These are phyloP conservation scores for Chymomyza amoena DNA, from an alignment of 2,888 invertebrate species.

Conservation along the genomic window DNA sequence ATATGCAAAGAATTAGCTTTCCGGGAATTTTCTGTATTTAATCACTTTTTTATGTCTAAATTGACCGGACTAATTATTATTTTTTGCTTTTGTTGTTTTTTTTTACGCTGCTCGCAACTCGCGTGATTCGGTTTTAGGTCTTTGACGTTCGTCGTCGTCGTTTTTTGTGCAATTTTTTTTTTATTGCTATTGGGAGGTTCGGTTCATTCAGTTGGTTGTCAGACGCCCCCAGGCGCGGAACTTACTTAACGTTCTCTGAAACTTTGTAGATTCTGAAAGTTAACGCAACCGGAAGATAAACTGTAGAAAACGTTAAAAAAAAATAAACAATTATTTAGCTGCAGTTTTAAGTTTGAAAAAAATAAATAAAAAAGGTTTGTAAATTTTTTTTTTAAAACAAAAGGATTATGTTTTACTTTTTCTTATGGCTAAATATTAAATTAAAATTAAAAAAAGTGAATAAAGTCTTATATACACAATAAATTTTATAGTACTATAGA, in stretches of 20 bases:
- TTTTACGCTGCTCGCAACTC: constrained; percentile 57
- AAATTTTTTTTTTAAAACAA: background rate
- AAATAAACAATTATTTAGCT: background rate
- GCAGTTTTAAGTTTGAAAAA: background rate
- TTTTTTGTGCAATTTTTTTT: constrained; percentile 25
- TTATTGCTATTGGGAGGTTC: constrained; percentile 8
- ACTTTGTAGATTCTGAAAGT: background rate
- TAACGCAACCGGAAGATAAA: background rate
- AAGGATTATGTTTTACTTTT: no score
- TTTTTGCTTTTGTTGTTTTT: constrained; percentile 26
- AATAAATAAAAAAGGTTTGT: background rate
- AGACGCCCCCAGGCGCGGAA: constrained; percentile 54
- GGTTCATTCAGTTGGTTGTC: constrained; percentile 55
- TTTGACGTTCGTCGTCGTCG: constrained; percentile 32
- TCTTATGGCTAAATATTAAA: no score
- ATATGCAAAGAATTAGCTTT: no score
- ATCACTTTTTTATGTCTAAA: no score
- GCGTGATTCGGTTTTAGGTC: constrained; percentile 54
- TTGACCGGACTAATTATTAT: no score
- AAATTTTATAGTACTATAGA: no score
- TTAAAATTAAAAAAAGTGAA: no score
- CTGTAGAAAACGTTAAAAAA: background rate
- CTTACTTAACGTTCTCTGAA: constrained; percentile 21
- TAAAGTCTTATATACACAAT: no score
- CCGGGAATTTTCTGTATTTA: no score